Percentiles rank a stretch among this genome's conserved stretches.
Conservation (phyloP, 2,113 vertebrate species). For the Stigmatopora nigra region DNA sequence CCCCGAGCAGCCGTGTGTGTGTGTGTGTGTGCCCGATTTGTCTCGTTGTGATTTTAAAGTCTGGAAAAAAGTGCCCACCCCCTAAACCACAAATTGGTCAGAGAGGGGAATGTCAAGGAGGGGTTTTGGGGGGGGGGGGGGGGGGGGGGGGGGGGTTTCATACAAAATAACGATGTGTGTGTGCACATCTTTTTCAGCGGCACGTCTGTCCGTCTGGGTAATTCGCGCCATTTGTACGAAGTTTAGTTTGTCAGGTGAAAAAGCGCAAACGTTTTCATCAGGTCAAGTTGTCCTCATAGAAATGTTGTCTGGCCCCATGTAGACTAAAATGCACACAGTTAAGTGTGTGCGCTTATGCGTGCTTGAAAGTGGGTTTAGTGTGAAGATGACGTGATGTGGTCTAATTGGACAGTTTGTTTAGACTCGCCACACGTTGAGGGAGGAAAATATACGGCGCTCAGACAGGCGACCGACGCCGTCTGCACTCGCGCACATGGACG, state of each 20-base stretch:
- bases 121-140: constrained; percentile 35
- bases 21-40: constrained; percentile 15
- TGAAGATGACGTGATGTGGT: constrained; percentile 19
- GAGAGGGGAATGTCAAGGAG: constrained; percentile 15
- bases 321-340: neutral
- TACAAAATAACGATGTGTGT: constrained; percentile 7
- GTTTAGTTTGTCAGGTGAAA: too few species aligned
- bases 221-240: neutral
- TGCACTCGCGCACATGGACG: neutral
- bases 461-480: constrained; percentile 1
- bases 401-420: constrained; percentile 27
- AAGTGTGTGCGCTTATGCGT: neutral
- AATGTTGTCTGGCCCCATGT: neutral
- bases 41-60: constrained; percentile 35
- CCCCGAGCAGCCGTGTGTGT: constrained; percentile 54
- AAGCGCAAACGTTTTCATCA: too few species aligned
- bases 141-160: constrained; percentile 46
- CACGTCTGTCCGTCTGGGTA: neutral
- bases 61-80: constrained; percentile 67
- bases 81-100: constrained; percentile 75
- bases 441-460: constrained; percentile 10
- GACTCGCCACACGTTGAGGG: constrained; percentile 19
- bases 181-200: neutral
- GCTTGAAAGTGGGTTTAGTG: constrained; percentile 10
- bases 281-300: too few species aligned